Percentiles rank a stretch among this genome's conserved stretches.
Evolutionary conservation across 2,888 invertebrate species (phyloP).

Genomic region (Scrobipalpa costella): DNA sequence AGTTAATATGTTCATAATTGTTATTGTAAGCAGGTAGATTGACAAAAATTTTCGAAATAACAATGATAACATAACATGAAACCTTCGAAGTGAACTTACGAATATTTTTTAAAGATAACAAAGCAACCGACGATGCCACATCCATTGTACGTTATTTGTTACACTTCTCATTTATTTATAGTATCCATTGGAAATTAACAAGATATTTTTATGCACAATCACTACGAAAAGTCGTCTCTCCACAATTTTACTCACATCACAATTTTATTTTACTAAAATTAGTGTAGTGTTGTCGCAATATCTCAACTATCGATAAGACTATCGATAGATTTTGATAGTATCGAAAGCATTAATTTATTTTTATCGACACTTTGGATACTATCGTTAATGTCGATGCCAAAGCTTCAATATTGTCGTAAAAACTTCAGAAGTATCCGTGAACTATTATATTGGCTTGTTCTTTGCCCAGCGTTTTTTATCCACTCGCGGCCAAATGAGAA

Average conservation of each 20-base stretch:
- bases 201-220: slow-evolving; percentile 18
- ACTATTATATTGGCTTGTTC: no score
- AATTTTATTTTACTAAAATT: no score
- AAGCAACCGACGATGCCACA: slow-evolving; percentile 41
- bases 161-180: slow-evolving; percentile 41
- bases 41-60: slow-evolving; percentile 34
- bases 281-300: no score
- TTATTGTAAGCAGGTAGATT: background rate
- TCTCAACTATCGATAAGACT: no score
- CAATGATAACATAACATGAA: slow-evolving; percentile 57
- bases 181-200: slow-evolving; percentile 30
- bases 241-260: slow-evolving; percentile 30
- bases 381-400: no score
- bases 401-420: no score
- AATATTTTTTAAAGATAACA: slow-evolving; percentile 50
- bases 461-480: no score
- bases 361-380: no score
- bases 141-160: slow-evolving; percentile 44
- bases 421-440: no score
- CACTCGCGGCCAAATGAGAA: no score
- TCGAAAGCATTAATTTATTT: no score
- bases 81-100: slow-evolving; percentile 64
- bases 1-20: background rate
- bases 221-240: slow-evolving; percentile 22
- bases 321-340: no score